A percentile compares a stretch with the other conserved stretches of the same genome.
Evolutionary conservation across 2,888 invertebrate genomes (phyloP).

Genomic region (Sarcophaga variegata): DNA sequence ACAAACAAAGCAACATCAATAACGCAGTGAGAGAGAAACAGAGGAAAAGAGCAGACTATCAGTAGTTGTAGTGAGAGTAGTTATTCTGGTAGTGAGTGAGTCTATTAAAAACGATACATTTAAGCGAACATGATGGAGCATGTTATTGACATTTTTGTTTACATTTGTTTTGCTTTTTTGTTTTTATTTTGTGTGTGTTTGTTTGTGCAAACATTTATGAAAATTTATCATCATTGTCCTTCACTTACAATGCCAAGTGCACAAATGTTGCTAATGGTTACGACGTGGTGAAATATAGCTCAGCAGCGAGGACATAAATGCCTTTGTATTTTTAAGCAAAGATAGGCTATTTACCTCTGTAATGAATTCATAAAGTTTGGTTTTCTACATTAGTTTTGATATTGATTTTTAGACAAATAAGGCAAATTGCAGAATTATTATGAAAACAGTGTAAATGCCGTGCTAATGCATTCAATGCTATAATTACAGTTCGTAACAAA

Average conservation of each 20-base stretch:
- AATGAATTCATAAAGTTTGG: no score
- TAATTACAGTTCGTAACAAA: no score
- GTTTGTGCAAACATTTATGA: slow-evolving; percentile 41
- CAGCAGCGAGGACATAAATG: neutral
- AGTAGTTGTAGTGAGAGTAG: neutral
- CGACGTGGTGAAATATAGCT: neutral
- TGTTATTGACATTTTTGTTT: slow-evolving; percentile 47
- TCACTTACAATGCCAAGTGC: neutral
- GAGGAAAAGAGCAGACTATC: neutral
- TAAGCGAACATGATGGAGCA: slow-evolving; percentile 49
- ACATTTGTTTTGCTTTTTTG: slow-evolving; percentile 10
- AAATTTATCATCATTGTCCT: slow-evolving; percentile 54
- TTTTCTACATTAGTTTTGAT: no score
- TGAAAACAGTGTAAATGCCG: no score
- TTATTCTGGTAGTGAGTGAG: neutral
- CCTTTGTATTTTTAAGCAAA: neutral
- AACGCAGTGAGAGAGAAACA: no score
- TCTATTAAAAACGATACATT: slow-evolving; percentile 53
- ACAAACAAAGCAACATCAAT: no score
- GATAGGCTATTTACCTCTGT: no score
- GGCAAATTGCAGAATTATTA: no score
- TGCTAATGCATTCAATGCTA: no score
- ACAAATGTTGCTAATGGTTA: no score
- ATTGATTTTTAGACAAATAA: no score
- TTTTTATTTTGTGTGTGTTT: no score